Base-by-base conservation (phyloP, 2,888 invertebrate species). In the Phragmatobia fuliginosa region DNA sequence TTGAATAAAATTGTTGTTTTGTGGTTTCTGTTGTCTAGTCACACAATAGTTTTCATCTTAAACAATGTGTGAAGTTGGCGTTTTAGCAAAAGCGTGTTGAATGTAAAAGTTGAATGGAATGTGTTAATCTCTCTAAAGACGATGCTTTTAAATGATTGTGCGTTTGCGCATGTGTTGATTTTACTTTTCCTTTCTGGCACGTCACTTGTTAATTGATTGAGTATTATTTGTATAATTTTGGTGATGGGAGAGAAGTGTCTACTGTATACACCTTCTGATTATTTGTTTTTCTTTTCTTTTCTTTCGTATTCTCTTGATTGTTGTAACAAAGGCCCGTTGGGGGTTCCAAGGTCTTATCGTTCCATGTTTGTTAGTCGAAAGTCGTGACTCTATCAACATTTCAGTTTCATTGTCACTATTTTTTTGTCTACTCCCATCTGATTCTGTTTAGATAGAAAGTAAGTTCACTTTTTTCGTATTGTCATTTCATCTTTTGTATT, bases 381-480 rank as follows among this genome's bases (percentile, higher is more conserved):
- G 88, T 91, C 91, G 91, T 90, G 90, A 90, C 89, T 84, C 85
- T 84, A 86, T 87, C 87, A 84, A 85, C 85, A 86, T 85, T 87
- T 85, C 81, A 82, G 85, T 83, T 83, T 84, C 81, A 88, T 88
- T 90, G 88, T 88, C 83, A 82, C 81, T 76, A 73, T 84, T 91
- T 91, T n/a, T 91, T 90, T 90, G 82, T 82, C 75, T 79, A 79
- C 77, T 77, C 76, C 81, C 80, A 77, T 87, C 88, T 84, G 83
- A 88, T 84, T 82, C 84, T 81, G 80, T 78, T 78, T 76, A 81
- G 79, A 80, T 88, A 91, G 92, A 92, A 93, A 92, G 93, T 88
- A 87, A 87, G 68, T 75, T 81, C 85, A 85, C 79, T 86, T 87
- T 85, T 88, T 87, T 88, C 86, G 56, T 85, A 87, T 87, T 88